These are phyloP conservation scores for Todiramphus chloris DNA, from an alignment of 2,113 vertebrate genomes.

Conservation along the genomic window DNA sequence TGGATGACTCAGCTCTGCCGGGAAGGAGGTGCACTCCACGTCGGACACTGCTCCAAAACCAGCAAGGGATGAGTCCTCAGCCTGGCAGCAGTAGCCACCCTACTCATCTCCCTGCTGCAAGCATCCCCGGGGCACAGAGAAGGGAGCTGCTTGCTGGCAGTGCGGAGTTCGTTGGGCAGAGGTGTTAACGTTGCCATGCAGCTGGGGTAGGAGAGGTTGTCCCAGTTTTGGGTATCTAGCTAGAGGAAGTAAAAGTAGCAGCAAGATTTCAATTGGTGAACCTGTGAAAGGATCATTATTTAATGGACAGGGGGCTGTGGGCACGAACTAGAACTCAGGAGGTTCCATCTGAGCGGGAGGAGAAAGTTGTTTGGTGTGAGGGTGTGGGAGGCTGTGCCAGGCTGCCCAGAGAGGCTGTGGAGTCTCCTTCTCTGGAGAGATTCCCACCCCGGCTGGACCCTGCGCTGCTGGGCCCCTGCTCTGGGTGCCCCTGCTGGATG, in stretches of 20 bases:
- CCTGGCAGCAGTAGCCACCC: background rate
- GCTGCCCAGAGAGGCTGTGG: background rate
- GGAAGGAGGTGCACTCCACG: background rate
- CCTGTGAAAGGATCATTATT: too few species aligned
- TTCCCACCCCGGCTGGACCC: too few species aligned
- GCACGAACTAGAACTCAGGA: background rate
- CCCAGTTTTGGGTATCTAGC: too few species aligned
- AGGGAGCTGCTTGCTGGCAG: background rate
- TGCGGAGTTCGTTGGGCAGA: background rate
- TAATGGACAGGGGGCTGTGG: too few species aligned
- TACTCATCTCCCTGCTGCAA: background rate
- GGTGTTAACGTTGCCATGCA: background rate
- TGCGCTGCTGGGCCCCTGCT: too few species aligned
- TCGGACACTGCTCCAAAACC: background rate
- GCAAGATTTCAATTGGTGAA: too few species aligned
- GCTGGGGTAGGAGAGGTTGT: background rate
- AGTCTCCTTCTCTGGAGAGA: background rate
- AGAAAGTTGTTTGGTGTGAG: background rate
- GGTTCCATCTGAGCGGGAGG: background rate
- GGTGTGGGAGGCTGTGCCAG: background rate
- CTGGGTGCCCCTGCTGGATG: background rate
- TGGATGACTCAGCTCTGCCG: conserved; percentile 21
- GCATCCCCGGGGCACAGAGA: background rate
- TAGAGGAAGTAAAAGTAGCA: too few species aligned
- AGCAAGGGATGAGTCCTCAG: background rate